phyloP scores from a whole-genome alignment of 2,888 invertebrate genomes.

The Aphidoletes aphidimyza region DNA sequence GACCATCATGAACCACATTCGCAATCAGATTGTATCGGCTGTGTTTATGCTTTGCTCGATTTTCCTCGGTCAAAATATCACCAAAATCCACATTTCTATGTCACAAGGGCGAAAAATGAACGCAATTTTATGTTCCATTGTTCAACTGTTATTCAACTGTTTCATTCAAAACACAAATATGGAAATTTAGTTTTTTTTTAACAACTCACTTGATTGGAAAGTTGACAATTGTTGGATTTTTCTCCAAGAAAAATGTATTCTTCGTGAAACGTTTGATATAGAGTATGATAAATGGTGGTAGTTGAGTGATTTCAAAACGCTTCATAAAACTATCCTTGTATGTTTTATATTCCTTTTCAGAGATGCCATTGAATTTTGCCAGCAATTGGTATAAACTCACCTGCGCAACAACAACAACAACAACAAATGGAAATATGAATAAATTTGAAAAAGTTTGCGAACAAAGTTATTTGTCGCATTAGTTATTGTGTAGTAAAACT shows the following conservation, averaged over 20 bases:
- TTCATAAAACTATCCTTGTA: slow-evolving; percentile 99
- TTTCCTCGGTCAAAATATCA: slow-evolving; percentile 89
- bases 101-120: not conserved
- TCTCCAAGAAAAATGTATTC: slow-evolving; percentile 98
- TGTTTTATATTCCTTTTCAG: slow-evolving; percentile 98
- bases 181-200: not conserved
- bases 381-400: slow-evolving; percentile 93
- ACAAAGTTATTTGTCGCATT: no score
- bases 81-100: slow-evolving; percentile 94
- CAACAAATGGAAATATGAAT: no score
- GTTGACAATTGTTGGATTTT: slow-evolving; percentile 99
- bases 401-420: no score
- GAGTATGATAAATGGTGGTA: slow-evolving; percentile 94
- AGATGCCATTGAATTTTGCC: slow-evolving; percentile 94
- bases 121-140: not conserved
- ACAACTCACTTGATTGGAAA: slow-evolving; percentile 95
- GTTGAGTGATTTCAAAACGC: slow-evolving; percentile 90
- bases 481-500: no score
- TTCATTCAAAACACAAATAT: no score
- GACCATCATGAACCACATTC: slow-evolving; percentile 98
- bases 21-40: slow-evolving; percentile 98
- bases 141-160: no score
- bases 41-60: slow-evolving; percentile 78
- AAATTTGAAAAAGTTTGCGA: no score
- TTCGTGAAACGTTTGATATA: slow-evolving; percentile 98